Percentiles rank a stretch among this genome's conserved stretches.
Conservation (phyloP, 2,888 invertebrate species). For the Glaucopsyche alexis region DNA sequence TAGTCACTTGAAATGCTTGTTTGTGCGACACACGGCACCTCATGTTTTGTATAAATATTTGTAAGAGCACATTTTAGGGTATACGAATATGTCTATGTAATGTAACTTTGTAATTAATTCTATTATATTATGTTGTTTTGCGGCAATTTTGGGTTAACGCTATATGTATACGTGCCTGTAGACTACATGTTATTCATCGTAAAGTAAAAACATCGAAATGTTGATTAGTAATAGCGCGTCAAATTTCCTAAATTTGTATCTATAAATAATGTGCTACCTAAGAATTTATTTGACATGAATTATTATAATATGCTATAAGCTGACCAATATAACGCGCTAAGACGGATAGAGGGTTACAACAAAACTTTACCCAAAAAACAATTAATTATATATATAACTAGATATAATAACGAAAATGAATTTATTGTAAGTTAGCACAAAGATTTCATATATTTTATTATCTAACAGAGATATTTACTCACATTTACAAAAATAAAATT, state of each 20-base stretch:
- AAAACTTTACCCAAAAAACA: constrained; percentile 58
- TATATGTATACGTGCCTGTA: constrained; percentile 51
- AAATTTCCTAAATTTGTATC: constrained; percentile 25
- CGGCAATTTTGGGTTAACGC: constrained; percentile 40
- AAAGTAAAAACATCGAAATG: constrained; percentile 62
- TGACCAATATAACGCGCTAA: constrained; percentile 75
- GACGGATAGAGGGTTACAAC: constrained; percentile 62
- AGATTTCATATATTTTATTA: constrained; percentile 81
- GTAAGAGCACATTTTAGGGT: constrained; percentile 15
- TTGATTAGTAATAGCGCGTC: constrained; percentile 42
- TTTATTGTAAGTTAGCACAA: constrained; percentile 80
- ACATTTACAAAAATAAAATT: constrained; percentile 73
- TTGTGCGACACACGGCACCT: constrained; percentile 17
- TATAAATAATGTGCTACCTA: constrained; percentile 45
- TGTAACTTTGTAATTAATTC: neutral
- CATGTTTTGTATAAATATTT: constrained; percentile 24
- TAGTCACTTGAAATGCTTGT: neutral
- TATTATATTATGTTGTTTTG: constrained; percentile 10
- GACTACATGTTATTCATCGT: constrained; percentile 57
- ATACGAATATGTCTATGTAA: constrained; percentile 14
- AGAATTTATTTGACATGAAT: constrained; percentile 49
- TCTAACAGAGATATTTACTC: constrained; percentile 73
- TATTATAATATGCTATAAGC: constrained; percentile 51
- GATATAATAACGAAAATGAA: constrained; percentile 76
- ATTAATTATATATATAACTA: constrained; percentile 50